phyloP scores from a whole-genome alignment of 2,797 vertebrate genomes.

The Propithecus perrieri region DNA sequence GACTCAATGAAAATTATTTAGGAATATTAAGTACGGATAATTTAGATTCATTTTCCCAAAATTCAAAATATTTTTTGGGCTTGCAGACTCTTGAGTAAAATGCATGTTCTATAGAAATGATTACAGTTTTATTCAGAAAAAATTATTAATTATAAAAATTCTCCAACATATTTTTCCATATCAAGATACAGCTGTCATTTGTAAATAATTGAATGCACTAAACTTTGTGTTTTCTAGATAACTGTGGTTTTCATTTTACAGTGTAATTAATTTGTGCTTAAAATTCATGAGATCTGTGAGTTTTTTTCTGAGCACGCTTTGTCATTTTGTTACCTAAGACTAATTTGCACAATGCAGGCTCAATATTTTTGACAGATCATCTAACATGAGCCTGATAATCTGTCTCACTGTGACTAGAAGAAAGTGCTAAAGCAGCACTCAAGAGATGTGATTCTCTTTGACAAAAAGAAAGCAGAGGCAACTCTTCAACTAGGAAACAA shows the following conservation, averaged over 20 bases:
- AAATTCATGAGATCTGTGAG: not conserved
- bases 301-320: not conserved
- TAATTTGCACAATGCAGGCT: not conserved
- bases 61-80: not conserved
- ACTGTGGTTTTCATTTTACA: not conserved
- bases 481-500: not conserved
- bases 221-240: not conserved
- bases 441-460: not conserved
- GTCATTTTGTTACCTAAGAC: not conserved
- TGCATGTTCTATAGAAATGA: not conserved
- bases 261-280: not conserved
- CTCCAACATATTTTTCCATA: not conserved
- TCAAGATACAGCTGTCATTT: not conserved
- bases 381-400: not conserved
- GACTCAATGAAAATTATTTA: not conserved
- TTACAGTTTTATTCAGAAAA: not conserved
- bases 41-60: not conserved
- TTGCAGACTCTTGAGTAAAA: not conserved
- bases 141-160: not conserved
- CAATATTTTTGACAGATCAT: conserved; percentile 8
- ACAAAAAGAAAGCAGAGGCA: not conserved
- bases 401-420: not conserved
- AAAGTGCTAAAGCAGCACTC: not conserved
- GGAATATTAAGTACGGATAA: not conserved
- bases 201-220: not conserved